phyloP scores from a whole-genome alignment of 2,888 invertebrate genomes.

The Pterostichus madidus region DNA sequence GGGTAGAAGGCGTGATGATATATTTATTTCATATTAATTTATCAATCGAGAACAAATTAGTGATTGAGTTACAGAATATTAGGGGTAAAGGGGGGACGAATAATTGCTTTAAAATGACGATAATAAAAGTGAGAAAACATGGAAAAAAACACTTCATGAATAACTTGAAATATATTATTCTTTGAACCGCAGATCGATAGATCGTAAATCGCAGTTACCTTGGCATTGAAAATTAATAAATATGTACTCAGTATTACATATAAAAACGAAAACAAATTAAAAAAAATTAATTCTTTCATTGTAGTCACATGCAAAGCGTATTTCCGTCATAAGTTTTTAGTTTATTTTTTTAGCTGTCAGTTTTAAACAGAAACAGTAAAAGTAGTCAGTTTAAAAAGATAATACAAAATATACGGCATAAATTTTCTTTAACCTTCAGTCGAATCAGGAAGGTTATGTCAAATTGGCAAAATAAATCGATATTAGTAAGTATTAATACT shows the following conservation, averaged over 20 bases:
- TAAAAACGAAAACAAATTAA: slow-evolving; percentile 31
- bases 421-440: slow-evolving; percentile 52
- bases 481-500: slow-evolving; percentile 29
- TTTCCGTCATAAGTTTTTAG: slow-evolving; percentile 1
- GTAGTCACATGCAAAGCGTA: neutral
- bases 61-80: neutral
- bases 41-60: neutral
- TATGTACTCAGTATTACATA: neutral
- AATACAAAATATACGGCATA: slow-evolving; percentile 35
- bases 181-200: neutral
- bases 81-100: too few species aligned
- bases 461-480: slow-evolving; percentile 49
- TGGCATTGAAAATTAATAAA: slow-evolving; percentile 28
- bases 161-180: neutral
- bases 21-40: too few species aligned
- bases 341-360: slow-evolving; percentile 29
- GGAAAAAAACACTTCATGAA: neutral
- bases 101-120: too few species aligned
- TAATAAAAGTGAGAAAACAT: too few species aligned
- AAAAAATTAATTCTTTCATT: slow-evolving; percentile 22
- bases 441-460: slow-evolving; percentile 49
- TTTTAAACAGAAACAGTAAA: neutral
- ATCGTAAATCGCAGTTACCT: neutral
- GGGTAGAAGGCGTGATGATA: too few species aligned
- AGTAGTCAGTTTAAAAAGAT: slow-evolving; percentile 8